Evolutionary conservation across 2,797 vertebrate species (phyloP).

Genomic region (Erpetoichthys calabaricus): DNA sequence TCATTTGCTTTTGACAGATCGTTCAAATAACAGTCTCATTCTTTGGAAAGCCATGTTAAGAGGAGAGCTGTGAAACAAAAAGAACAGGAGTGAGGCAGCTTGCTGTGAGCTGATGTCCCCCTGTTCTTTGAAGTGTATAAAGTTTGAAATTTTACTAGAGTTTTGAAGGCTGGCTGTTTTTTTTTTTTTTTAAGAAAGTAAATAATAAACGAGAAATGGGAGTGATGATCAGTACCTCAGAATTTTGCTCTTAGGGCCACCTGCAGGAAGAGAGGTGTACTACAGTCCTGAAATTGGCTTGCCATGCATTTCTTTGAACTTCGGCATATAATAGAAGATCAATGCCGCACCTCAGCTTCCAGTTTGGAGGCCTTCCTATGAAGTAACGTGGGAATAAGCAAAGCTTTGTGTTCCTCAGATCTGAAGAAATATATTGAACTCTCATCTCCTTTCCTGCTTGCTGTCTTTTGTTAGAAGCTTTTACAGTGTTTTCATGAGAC

Average conservation of each 20-base stretch:
- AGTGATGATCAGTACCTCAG: slow-evolving; percentile 2
- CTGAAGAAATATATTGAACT: no score
- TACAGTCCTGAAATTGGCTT: no score
- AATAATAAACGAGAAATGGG: no score
- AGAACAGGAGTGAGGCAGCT: slow-evolving; percentile 28
- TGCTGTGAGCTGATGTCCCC: background rate
- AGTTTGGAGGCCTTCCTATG: slow-evolving; percentile 13
- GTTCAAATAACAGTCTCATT: slow-evolving; percentile 35
- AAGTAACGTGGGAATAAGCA: slow-evolving; percentile 14
- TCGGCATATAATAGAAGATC: slow-evolving; percentile 13
- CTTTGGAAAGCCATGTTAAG: slow-evolving; percentile 28
- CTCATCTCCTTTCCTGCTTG: no score
- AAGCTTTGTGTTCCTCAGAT: no score
- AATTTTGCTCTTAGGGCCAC: slow-evolving; percentile 39
- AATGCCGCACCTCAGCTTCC: slow-evolving; percentile 1
- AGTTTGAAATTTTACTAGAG: no score
- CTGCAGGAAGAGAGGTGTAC: slow-evolving; percentile 30
- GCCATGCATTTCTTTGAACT: slow-evolving; percentile 24
- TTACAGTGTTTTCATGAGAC: slow-evolving; percentile 22
- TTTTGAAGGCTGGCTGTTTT: no score
- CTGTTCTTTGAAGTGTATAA: no score
- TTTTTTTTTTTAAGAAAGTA: no score
- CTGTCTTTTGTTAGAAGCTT: slow-evolving; percentile 14
- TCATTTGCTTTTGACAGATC: slow-evolving; percentile 46
- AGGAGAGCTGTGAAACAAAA: slow-evolving; percentile 22